Percentiles rank a stretch among this genome's conserved stretches.
These are phyloP conservation scores for Dysmachus trigonus DNA, from an alignment of 2,888 invertebrate genomes.

Conservation along the genomic window DNA sequence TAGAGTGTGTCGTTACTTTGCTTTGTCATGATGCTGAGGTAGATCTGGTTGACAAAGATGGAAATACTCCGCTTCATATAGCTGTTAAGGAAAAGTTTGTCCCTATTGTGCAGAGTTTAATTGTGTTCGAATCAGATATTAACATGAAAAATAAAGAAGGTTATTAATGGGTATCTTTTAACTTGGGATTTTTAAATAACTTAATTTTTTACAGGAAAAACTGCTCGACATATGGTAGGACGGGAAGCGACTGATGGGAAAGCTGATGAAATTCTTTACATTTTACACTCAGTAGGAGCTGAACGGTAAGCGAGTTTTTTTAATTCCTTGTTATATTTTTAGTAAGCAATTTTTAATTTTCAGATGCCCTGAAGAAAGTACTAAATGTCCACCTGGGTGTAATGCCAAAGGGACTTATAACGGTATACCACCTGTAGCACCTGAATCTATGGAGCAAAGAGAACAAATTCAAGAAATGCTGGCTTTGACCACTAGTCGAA, in stretches of 20 bases:
- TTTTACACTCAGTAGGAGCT: conserved; percentile 87
- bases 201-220: conserved; percentile 61
- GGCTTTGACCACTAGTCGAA: conserved; percentile 62
- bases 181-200: neutral
- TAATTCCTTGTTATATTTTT: neutral
- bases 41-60: conserved; percentile 79
- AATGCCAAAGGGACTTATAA: conserved; percentile 74
- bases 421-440: conserved; percentile 78
- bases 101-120: conserved; percentile 78
- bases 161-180: conserved; percentile 58
- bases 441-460: conserved; percentile 70
- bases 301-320: conserved; percentile 66
- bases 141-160: conserved; percentile 77
- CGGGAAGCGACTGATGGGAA: conserved; percentile 67
- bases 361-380: conserved; percentile 57
- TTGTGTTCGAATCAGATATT: conserved; percentile 88
- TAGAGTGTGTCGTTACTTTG: conserved; percentile 85
- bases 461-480: conserved; percentile 78
- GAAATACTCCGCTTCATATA: conserved; percentile 87
- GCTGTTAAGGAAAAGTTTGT: conserved; percentile 76
- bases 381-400: conserved; percentile 79
- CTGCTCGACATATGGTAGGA: conserved; percentile 80
- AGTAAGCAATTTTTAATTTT: neutral
- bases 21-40: conserved; percentile 80
- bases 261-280: conserved; percentile 77